Evolutionary conservation across 2,113 vertebrate species (phyloP).

Genomic region (Arvicanthis niloticus): DNA sequence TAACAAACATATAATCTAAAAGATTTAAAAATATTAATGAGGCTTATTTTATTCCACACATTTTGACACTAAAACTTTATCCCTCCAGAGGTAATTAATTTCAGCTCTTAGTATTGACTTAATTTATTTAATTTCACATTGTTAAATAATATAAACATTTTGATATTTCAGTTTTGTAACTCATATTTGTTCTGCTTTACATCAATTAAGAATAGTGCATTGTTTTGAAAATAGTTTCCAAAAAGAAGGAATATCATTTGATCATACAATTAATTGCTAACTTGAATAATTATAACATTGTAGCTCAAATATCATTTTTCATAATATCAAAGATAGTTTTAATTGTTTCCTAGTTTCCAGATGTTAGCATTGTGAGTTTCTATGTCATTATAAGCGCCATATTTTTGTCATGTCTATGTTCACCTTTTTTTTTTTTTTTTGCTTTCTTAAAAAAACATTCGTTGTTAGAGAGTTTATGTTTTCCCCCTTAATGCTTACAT

Average conservation of each 20-base stretch:
- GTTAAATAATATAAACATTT: not conserved
- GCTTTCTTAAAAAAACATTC: constrained; percentile 3
- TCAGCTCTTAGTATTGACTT: not conserved
- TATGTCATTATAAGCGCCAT: not conserved
- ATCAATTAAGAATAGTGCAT: not conserved
- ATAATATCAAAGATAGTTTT: not conserved
- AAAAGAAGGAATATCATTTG: constrained; percentile 9
- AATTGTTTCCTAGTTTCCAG: not conserved
- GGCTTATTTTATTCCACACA: not conserved
- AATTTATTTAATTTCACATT: not conserved
- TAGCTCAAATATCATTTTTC: not conserved
- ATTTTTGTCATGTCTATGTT: not conserved
- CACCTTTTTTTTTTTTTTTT: not conserved
- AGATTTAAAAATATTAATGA: not conserved
- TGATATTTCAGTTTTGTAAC: constrained; percentile 37
- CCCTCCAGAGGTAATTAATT: not conserved
- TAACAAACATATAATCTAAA: not conserved
- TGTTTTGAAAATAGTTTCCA: not conserved
- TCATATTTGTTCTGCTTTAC: not conserved
- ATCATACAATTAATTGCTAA: not conserved
- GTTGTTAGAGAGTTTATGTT: not conserved
- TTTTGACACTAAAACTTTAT: not conserved
- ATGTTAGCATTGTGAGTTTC: not conserved
- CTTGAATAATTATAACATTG: constrained; percentile 38
- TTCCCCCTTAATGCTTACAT: not conserved